Base-by-base conservation (phyloP, 2,797 vertebrate species). In the Leontopithecus rosalia region DNA sequence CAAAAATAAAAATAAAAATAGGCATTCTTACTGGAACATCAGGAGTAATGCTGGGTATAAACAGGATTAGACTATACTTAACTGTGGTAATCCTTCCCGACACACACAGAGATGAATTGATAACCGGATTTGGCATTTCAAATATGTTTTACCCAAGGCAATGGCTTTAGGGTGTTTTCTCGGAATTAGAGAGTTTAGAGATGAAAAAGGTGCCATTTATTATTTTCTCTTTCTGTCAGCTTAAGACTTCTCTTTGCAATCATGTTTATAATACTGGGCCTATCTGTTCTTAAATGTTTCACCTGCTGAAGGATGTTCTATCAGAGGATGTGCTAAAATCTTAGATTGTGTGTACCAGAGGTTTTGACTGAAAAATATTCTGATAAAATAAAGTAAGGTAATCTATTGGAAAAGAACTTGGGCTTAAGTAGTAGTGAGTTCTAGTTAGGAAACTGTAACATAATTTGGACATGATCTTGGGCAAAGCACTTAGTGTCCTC, bases 151-250 rank as follows among this genome's bases (percentile, higher is more conserved):
- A 96, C 97, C 97, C 90, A 94, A 96, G 95, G 97, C 98, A 94
- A 96, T 76, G 90, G 97, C 97, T 98, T 97, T 97, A 97, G 95
- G 97, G 96, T 97, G 95, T 97, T 98, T 98, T 96, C 93, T 84
- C 91, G 95, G 97, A 96, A 97, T 98, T 97, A 98, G 67, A 96
- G 97, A 97, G 92, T 98, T 98, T 97, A 98, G 96, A 97, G 95
- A 95, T 98, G 95, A 97, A 97, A 97, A 97, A 73, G 88, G 72
- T 92, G 79, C 92, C 92, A 97, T 98, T 98, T 97, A 97, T 97
- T 97, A 97, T 97, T 97, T 97, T 97, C 92, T 96, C 93, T 96
- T 93, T 84, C 93, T 98, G 96, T 98, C 96, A 97, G 88, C 75
- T 91, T 94, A 95, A 70, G 57, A 92, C 83, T 96, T 96, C 93